Base-by-base conservation (phyloP, 2,797 vertebrate species). In the Sebastes paucispinis region DNA sequence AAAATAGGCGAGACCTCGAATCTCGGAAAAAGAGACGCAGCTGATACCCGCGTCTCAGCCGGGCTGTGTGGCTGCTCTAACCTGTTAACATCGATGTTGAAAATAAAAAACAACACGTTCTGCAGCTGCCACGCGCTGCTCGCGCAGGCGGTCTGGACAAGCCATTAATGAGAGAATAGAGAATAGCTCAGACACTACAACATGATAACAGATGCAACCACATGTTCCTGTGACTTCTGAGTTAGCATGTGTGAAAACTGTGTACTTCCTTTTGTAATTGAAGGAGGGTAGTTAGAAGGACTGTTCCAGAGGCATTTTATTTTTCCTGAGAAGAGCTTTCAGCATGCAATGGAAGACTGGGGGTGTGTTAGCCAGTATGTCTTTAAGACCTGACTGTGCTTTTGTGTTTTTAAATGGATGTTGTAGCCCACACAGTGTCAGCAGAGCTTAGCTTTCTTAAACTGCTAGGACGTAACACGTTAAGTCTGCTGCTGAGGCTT, bases 391-490 rank as follows among this genome's bases (percentile, higher is more conserved):
- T 11, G 69, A 43, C 52, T 50, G 34, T 14, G 57, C 52, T 71
- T 84, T 68, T 81, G 75, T 89, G 73, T 80, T 65, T 73, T 50
- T 39, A 79, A 55, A 75, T 71, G 55, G 68, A 79, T 29, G 62
- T 39, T 50, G 65, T n/a, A 71, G 72, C 86, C 81, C 73, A 83
- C 84, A 71, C 82, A 74, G 55, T 72, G 82, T 87, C 83, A 87
- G 83, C 54, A 32, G 67, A 87, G 89, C 81, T 89, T 63, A 75
- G 67, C 47, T 70, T 54, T 10, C 71, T 83, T 69, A 83, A 85
- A 89, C 66, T 64, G 68, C 1, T 8, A 62, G 62, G 55, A 82
- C 36, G 7, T 16, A 82, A 62, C 82, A 52, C 9, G 7, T 68
- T 63, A 55, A 74, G 71, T 76, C 65, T 78, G 69, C 81, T 32